Evolutionary conservation across 2,797 vertebrate species (phyloP).

Genomic region (Siniperca obscura): DNA sequence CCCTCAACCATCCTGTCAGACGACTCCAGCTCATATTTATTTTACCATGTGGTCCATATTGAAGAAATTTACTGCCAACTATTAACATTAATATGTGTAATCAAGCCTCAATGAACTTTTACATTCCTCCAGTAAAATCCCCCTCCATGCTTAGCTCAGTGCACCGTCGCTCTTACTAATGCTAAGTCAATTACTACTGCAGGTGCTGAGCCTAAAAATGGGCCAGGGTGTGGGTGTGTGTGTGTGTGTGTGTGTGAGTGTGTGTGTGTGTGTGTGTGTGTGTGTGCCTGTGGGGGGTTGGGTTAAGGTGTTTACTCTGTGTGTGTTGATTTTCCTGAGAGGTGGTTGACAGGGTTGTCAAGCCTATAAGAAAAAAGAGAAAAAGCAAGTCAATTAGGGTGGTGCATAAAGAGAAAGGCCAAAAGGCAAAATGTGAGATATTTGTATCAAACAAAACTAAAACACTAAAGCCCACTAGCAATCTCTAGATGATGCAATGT

Average conservation of each 20-base stretch:
- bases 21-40: slow-evolving; percentile 31
- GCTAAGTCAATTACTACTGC: slow-evolving; percentile 70
- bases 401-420: slow-evolving; percentile 3
- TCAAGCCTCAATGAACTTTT: slow-evolving; percentile 58
- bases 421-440: slow-evolving; percentile 13
- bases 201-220: slow-evolving; percentile 60
- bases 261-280: slow-evolving; percentile 25
- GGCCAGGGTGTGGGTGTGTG: slow-evolving; percentile 21
- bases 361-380: slow-evolving; percentile 29
- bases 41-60: slow-evolving; percentile 42
- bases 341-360: slow-evolving; percentile 39
- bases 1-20: slow-evolving; percentile 34
- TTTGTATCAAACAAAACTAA: slow-evolving; percentile 19
- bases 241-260: slow-evolving; percentile 22
- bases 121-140: slow-evolving; percentile 52
- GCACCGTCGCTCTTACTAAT: slow-evolving; percentile 49
- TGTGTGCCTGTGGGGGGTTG: slow-evolving; percentile 36
- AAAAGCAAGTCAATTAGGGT: slow-evolving; percentile 39
- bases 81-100: slow-evolving; percentile 66
- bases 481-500: neutral
- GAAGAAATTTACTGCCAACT: slow-evolving; percentile 35
- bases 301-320: slow-evolving; percentile 42
- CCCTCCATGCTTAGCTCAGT: slow-evolving; percentile 47
- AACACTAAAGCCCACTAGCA: slow-evolving; percentile 13
- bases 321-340: slow-evolving; percentile 58